Evolutionary conservation across 1,140 invertebrate species (phyloP).

Genomic region (Drosophila persimilis): DNA sequence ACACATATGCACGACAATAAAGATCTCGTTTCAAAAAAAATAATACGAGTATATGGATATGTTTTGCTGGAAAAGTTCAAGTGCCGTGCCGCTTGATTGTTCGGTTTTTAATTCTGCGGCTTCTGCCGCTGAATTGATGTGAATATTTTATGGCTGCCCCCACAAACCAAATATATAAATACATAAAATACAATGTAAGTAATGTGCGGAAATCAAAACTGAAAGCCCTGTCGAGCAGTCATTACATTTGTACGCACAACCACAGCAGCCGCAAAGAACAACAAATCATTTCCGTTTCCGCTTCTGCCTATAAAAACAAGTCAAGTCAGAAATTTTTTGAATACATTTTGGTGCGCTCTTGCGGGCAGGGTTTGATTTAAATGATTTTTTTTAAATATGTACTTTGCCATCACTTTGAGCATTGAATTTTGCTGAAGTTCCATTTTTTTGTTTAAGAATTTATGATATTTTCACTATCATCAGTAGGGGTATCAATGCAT

Average conservation of each 20-base stretch:
- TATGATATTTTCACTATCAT: too few relatives aligned
- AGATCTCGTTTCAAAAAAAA: neutral
- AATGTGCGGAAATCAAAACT: conserved; percentile 56
- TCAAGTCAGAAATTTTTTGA: conserved; percentile 60
- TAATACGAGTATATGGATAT: neutral
- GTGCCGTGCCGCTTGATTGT: conserved; percentile 1
- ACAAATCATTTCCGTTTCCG: conserved; percentile 73
- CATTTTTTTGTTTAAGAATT: too few relatives aligned
- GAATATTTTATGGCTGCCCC: conserved; percentile 50
- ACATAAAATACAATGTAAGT: conserved; percentile 13
- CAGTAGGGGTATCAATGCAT: too few relatives aligned
- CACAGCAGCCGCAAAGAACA: conserved; percentile 25
- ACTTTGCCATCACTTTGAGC: too few relatives aligned
- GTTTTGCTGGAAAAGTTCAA: conserved; percentile 23
- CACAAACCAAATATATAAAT: neutral
- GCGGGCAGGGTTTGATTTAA: conserved; percentile 1
- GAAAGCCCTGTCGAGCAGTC: conserved; percentile 33
- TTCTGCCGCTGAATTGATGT: conserved; percentile 38
- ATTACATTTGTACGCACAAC: conserved; percentile 13
- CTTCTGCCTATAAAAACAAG: conserved; percentile 53
- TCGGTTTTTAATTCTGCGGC: conserved; percentile 46
- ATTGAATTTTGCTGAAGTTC: too few relatives aligned
- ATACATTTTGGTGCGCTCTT: neutral
- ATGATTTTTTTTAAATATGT: too few relatives aligned
- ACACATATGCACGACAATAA: too few relatives aligned